Conservation (phyloP, 2,888 invertebrate species). For the Pemphredon lugubris region DNA sequence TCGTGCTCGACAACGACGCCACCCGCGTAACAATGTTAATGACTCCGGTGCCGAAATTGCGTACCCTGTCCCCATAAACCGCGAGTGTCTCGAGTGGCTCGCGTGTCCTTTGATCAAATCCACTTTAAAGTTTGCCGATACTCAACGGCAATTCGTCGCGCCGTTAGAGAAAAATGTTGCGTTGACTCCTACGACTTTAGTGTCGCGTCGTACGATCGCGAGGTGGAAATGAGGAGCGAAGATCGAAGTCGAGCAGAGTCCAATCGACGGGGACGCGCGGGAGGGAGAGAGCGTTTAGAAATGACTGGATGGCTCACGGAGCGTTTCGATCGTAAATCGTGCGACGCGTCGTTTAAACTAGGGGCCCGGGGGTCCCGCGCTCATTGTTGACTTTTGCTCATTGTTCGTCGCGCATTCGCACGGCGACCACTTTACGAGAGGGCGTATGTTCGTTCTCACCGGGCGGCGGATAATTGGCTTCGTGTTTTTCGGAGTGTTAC, state of each 20-base stretch:
- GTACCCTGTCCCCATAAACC: slow-evolving; percentile 48
- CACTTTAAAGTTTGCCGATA: too few species aligned
- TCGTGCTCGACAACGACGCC: slow-evolving; percentile 71
- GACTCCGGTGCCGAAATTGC: slow-evolving; percentile 72
- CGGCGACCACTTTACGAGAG: slow-evolving; percentile 65
- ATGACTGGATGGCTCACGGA: slow-evolving; percentile 7
- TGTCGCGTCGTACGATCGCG: too few species aligned
- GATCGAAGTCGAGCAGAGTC: too few species aligned
- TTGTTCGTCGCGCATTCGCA: slow-evolving; percentile 52
- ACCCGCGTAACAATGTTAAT: slow-evolving; percentile 78
- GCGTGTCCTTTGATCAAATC: too few species aligned
- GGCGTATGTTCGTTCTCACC: slow-evolving; percentile 67
- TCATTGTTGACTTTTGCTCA: slow-evolving; percentile 60
- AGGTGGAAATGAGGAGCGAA: too few species aligned
- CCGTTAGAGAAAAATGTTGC: too few species aligned
- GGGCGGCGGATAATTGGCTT: slow-evolving; percentile 73
- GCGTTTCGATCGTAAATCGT: slow-evolving; percentile 5
- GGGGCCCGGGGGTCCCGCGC: not conserved
- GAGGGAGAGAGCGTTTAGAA: too few species aligned
- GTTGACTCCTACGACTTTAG: too few species aligned
- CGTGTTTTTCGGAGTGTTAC: slow-evolving; percentile 73
- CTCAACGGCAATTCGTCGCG: too few species aligned
- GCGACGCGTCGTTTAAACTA: slow-evolving; percentile 33
- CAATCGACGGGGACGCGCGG: too few species aligned
- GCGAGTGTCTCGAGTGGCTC: slow-evolving; percentile 20